Conservation (phyloP, 37 sponge, comb jelly and placozoan species). For the Amphimedon queenslandica region DNA sequence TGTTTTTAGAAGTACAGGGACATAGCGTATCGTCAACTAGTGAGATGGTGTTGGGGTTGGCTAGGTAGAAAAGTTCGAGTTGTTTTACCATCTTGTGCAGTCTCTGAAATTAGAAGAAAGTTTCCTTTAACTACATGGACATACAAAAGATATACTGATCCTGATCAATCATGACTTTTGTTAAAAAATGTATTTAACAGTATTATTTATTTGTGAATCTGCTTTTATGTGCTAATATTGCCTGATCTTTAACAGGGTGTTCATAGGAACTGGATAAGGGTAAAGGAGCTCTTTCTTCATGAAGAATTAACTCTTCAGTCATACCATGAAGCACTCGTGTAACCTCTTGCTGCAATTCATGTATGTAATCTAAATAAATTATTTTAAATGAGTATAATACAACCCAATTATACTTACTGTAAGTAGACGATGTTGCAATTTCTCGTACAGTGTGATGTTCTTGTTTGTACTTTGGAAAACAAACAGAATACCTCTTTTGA, state of each 20-base stretch:
- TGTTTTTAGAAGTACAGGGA: no score
- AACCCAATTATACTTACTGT: conserved; percentile 1
- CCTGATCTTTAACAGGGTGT: not conserved
- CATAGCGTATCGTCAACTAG: no score
- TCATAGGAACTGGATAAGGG: not conserved
- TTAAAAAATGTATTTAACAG: no score
- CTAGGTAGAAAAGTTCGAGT: no score
- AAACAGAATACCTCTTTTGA: conserved; percentile 2
- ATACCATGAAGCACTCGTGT: not conserved
- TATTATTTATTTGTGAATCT: conserved; percentile 2
- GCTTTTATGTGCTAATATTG: conserved; percentile 14
- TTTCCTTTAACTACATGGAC: no score
- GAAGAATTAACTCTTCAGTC: no score
- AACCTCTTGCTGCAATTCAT: not conserved
- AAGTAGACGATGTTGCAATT: not conserved
- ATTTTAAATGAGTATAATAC: not conserved
- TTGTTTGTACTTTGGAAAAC: conserved; percentile 12
- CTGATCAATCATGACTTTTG: no score
- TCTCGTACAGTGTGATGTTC: conserved; percentile 2
- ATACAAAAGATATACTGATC: no score
- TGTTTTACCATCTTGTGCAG: no score
- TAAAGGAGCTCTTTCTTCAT: not conserved
- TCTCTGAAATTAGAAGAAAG: no score
- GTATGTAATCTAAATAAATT: conserved; percentile 7
- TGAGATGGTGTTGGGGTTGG: no score